Base-by-base conservation (phyloP, 2,113 vertebrate species). In the Tupaia tana region DNA sequence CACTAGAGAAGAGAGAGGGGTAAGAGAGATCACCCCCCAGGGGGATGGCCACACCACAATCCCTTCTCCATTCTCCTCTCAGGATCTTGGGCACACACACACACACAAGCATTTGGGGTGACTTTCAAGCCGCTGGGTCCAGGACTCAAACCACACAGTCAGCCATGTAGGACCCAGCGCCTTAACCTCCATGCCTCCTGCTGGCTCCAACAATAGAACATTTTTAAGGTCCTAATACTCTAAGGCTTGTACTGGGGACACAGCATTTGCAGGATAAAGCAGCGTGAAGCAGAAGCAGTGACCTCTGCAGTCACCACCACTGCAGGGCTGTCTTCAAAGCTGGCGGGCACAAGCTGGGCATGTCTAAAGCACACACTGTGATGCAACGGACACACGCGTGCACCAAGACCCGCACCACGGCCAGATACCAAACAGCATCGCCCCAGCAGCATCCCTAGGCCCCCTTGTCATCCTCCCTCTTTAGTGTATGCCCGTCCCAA, bases 351-450 rank as follows among this genome's bases (percentile, higher is more conserved):
- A 59, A 25, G 77, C 54, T n/a, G 19, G 18, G 3, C 0, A 10
- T 56, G 80, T 18, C 34, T 15, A 22, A 2, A 1, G 29, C 3
- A 0, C 15, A 10, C 13, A 6, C 1, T 1, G 11, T 34, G 34
- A 10, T 25, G 13, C 8, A 18, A 22, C 25, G 7, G 59, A 58
- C 1, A 3, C 2, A 29, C 27, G 11, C 24, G 19, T 22, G 29
- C 0, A 3, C 22, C 1, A 27, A 52, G 15, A 52, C 24, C 43
- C 16, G 5, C 7, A 3, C 19, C 77, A 82, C 1, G 0, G 22
- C 14, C 16, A 1, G 16, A n/a, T 18, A 43, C 43, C 63, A n/a
- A 29, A 9, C 19, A 7, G 2, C 0, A 19, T 3, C 43, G 20
- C 31, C 31, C 63, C n/a, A 2, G 0, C 3, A 3, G 64, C 63